Conservation (phyloP, 2,113 vertebrate species). For the Ceyx margarethae region DNA sequence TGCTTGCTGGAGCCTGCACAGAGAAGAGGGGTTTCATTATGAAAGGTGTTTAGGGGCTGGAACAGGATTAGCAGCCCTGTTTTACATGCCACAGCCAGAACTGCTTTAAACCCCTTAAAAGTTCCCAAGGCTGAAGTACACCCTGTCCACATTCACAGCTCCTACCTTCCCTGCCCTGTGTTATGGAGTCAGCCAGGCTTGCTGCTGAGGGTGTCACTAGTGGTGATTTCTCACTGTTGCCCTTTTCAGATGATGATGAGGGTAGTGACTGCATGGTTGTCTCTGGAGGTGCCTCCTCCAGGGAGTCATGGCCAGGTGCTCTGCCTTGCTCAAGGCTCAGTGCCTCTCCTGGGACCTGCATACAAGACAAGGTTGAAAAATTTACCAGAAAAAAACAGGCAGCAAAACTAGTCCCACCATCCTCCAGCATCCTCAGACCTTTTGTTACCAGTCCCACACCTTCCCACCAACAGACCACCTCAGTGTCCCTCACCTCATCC, state of each 20-base stretch:
- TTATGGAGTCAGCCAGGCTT: conserved; percentile 82
- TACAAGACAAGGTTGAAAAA: background rate
- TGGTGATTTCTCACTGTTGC: conserved; percentile 57
- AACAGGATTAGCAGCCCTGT: background rate
- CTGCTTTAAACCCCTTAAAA: background rate
- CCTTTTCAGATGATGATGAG: conserved; percentile 59
- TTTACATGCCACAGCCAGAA: background rate
- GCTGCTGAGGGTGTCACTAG: conserved; percentile 78
- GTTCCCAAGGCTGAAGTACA: background rate
- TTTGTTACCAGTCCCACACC: background rate
- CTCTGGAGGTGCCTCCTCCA: conserved; percentile 38
- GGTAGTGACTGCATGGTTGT: conserved; percentile 31
- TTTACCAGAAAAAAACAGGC: background rate
- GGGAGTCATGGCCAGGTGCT: conserved; percentile 15
- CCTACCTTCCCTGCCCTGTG: conserved; percentile 76
- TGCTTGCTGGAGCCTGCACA: conserved; percentile 77
- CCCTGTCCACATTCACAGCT: background rate
- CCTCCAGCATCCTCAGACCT: background rate
- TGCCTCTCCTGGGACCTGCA: conserved; percentile 23
- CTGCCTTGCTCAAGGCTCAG: conserved; percentile 27
- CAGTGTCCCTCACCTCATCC: conserved; percentile 48
- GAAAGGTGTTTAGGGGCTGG: background rate
- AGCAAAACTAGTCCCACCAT: background rate
- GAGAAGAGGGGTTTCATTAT: background rate
- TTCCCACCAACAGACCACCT: background rate